Evolutionary conservation across 2,888 invertebrate genomes (phyloP).

Genomic region (Meteorus colon): DNA sequence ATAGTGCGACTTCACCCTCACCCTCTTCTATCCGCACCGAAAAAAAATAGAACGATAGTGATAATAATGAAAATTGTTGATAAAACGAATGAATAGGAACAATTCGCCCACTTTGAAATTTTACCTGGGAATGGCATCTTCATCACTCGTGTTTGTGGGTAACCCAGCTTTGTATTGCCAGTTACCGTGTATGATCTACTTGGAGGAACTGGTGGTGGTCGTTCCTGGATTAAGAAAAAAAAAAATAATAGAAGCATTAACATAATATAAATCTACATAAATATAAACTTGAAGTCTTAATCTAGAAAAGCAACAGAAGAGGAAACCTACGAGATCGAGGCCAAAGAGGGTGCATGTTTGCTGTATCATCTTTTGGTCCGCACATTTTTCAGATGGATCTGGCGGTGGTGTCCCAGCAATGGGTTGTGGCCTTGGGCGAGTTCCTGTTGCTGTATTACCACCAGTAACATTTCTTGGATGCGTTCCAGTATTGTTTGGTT

Average conservation of each 20-base stretch:
- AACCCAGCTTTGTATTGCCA: constrained; percentile 92
- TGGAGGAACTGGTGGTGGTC: constrained; percentile 93
- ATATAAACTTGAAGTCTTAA: constrained; percentile 29
- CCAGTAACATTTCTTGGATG: constrained; percentile 69
- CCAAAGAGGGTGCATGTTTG: constrained; percentile 93
- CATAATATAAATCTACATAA: neutral
- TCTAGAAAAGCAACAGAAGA: neutral
- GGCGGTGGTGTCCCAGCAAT: constrained; percentile 92
- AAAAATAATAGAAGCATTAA: constrained; percentile 17
- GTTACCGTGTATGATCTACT: constrained; percentile 92
- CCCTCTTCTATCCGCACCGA: constrained; percentile 66
- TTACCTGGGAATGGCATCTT: constrained; percentile 88
- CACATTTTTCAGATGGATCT: constrained; percentile 87
- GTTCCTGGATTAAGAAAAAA: constrained; percentile 77
- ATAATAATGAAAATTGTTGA: constrained; percentile 40
- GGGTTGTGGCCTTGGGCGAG: constrained; percentile 90
- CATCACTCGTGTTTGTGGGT: constrained; percentile 94
- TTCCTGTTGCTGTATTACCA: constrained; percentile 71
- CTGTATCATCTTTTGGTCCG: constrained; percentile 89
- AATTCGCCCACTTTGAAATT: constrained; percentile 16
- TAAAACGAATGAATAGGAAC: neutral
- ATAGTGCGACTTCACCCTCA: constrained; percentile 78
- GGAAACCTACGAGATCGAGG: constrained; percentile 83
- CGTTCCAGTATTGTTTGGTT: constrained; percentile 56
- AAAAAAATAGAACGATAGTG: constrained; percentile 4